Evolutionary conservation across 2,113 vertebrate species (phyloP).

Genomic region (Ctenomys sociabilis): DNA sequence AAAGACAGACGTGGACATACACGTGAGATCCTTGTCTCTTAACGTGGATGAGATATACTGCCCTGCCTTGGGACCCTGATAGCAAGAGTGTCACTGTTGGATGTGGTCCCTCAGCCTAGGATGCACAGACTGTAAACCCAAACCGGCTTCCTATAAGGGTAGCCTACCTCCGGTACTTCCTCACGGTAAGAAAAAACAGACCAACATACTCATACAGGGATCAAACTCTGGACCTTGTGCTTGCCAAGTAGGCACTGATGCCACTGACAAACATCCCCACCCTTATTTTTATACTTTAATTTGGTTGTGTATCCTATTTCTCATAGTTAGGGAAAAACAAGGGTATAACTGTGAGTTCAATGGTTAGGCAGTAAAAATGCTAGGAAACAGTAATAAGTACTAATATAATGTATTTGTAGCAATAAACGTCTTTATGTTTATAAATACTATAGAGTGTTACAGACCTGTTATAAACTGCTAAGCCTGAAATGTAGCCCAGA

Average conservation of each 20-base stretch:
- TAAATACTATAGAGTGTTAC: slow-evolving; percentile 14
- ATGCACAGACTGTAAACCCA: not conserved
- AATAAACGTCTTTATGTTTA: not conserved
- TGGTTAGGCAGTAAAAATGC: not conserved
- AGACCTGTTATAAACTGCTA: not conserved
- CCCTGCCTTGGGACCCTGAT: not conserved
- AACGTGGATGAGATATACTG: not conserved
- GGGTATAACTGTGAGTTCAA: not conserved
- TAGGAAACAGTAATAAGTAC: not conserved
- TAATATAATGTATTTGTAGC: not conserved
- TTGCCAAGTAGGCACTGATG: too few species aligned
- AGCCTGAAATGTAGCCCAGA: slow-evolving; percentile 23
- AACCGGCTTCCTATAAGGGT: not conserved
- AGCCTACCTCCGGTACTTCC: not conserved
- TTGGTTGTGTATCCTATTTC: not conserved
- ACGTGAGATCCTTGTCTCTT: not conserved
- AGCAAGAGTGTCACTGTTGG: not conserved
- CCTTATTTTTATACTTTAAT: slow-evolving; percentile 27
- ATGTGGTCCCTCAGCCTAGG: not conserved
- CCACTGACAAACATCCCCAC: too few species aligned
- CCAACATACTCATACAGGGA: not conserved
- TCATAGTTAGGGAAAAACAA: slow-evolving; percentile 27
- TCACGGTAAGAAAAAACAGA: not conserved
- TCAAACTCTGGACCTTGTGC: too few species aligned
- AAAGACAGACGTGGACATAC: not conserved